Evolutionary conservation across 2,113 vertebrate species (phyloP).

Genomic region (Suncus etruscus): DNA sequence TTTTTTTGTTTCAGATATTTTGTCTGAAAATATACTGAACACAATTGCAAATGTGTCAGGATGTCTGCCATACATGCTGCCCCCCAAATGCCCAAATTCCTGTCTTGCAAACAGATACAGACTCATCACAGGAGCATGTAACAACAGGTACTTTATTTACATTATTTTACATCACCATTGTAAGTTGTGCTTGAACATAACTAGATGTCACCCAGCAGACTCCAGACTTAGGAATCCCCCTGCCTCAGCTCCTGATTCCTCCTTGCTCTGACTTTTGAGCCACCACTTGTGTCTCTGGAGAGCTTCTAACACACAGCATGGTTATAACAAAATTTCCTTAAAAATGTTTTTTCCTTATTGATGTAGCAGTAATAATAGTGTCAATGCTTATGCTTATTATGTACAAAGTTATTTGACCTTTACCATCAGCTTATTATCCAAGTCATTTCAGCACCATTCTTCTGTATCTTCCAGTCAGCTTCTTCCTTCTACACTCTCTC

Average conservation of each 20-base stretch:
- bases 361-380: no score
- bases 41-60: slow-evolving; percentile 89
- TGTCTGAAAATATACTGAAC: slow-evolving; percentile 86
- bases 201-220: fast-evolving
- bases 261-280: no score
- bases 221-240: neutral
- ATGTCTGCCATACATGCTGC: slow-evolving; percentile 87
- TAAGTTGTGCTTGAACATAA: fast-evolving
- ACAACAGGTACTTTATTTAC: slow-evolving; percentile 91
- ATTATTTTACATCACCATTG: fast-evolving
- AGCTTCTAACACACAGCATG: neutral
- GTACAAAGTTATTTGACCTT: no score
- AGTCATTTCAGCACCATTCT: no score
- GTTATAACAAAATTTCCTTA: neutral
- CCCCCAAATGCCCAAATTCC: slow-evolving; percentile 86
- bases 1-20: slow-evolving; percentile 84
- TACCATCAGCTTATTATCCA: no score
- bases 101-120: slow-evolving; percentile 90
- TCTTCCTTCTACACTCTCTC: no score
- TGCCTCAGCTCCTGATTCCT: neutral
- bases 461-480: no score
- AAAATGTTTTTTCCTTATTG: neutral
- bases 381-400: no score
- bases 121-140: slow-evolving; percentile 93
- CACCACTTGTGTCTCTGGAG: neutral